A percentile compares a stretch with the other conserved stretches of the same genome.
phyloP scores from a whole-genome alignment of 2,888 invertebrate genomes.

The Ommatoiulus sabulosus region DNA sequence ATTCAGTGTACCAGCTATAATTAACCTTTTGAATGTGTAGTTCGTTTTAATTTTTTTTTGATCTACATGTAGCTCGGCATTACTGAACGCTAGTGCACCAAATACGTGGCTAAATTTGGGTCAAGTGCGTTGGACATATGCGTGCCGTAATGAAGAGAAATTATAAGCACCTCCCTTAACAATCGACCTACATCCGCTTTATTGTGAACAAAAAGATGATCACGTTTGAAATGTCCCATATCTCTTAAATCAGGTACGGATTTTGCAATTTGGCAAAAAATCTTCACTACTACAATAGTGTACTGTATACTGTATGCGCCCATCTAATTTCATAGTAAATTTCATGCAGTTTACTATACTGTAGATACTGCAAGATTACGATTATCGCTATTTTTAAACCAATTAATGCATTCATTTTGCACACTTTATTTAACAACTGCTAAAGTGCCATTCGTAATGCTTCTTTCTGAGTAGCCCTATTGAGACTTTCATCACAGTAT shows the following conservation, averaged over 20 bases:
- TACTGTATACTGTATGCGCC: too few species aligned
- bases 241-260: not conserved
- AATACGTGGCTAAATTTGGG: not conserved
- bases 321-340: too few species aligned
- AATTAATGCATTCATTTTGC: too few species aligned
- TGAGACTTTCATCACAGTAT: too few species aligned
- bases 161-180: not conserved
- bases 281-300: too few species aligned
- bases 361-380: too few species aligned
- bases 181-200: not conserved
- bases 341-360: too few species aligned
- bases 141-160: not conserved
- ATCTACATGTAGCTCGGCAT: not conserved
- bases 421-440: too few species aligned
- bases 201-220: not conserved
- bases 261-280: not conserved
- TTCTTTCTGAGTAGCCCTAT: too few species aligned
- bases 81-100: not conserved
- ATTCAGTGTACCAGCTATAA: not conserved
- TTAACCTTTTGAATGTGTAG: not conserved
- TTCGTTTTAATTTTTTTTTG: not conserved
- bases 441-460: too few species aligned
- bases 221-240: not conserved
- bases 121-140: constrained; percentile 3
- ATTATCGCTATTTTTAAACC: too few species aligned